phyloP scores from a whole-genome alignment of 2,888 invertebrate genomes.

The Chymomyza procnemis region DNA sequence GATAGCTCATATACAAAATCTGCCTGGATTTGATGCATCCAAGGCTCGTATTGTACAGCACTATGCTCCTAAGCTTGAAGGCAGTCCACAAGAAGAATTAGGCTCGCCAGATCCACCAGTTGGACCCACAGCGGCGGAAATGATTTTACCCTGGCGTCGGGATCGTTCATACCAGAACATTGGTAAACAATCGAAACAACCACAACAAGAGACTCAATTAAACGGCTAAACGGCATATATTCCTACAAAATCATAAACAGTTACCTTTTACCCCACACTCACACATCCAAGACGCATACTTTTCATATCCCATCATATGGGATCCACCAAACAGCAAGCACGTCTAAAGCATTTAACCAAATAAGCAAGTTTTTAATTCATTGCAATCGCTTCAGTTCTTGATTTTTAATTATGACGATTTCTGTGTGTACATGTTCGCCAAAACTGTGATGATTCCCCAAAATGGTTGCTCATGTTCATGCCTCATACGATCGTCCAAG shows the following conservation, averaged over 20 bases:
- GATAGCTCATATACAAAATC: constrained; percentile 84
- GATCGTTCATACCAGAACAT: constrained; percentile 86
- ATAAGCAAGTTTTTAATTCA: no score
- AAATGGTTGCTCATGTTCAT: background rate
- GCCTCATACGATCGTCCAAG: background rate
- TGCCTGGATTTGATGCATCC: constrained; percentile 84
- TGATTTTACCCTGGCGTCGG: constrained; percentile 91
- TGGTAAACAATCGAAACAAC: constrained; percentile 80
- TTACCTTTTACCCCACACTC: constrained; percentile 7
- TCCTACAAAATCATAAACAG: constrained; percentile 14
- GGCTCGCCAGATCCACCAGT: constrained; percentile 78
- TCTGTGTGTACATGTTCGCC: no score
- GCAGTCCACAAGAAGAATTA: constrained; percentile 74
- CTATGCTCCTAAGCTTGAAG: constrained; percentile 79
- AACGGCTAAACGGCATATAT: constrained; percentile 8
- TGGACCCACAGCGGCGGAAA: constrained; percentile 87
- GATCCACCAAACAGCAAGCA: background rate
- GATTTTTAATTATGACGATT: no score
- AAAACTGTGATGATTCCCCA: background rate
- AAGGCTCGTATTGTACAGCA: constrained; percentile 85
- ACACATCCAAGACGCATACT: constrained; percentile 24
- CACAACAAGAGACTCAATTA: constrained; percentile 6
- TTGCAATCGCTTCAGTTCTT: no score
- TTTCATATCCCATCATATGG: background rate
- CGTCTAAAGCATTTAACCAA: background rate